These are phyloP conservation scores for Hoplodrina blanda DNA, from an alignment of 2,888 invertebrate genomes.

Conservation along the genomic window DNA sequence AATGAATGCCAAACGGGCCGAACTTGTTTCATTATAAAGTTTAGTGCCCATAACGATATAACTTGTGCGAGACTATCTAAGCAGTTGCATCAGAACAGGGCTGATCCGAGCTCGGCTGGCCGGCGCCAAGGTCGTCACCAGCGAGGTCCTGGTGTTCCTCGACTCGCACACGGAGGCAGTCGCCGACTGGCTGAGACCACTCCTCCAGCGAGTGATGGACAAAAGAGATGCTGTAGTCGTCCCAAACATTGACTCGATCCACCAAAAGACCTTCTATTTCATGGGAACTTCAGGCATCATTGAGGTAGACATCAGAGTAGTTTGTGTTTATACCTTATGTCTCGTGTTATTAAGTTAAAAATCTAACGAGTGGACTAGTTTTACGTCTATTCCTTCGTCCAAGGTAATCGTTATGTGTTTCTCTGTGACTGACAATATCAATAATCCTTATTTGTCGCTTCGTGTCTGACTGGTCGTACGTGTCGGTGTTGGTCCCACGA, in stretches of 20 bases:
- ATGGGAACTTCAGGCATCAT: slow-evolving; percentile 20
- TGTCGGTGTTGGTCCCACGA: slow-evolving; percentile 4
- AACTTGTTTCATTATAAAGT: no score
- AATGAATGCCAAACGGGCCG: no score
- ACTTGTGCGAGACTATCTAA: no score
- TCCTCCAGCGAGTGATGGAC: slow-evolving; percentile 34
- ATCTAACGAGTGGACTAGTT: neutral
- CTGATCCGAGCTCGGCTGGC: slow-evolving; percentile 45
- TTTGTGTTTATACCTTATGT: slow-evolving; percentile 1
- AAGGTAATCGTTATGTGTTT: slow-evolving; percentile 12
- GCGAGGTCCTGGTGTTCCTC: slow-evolving; percentile 40
- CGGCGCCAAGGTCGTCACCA: slow-evolving; percentile 26
- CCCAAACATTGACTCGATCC: slow-evolving; percentile 43
- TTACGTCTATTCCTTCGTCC: slow-evolving; percentile 2
- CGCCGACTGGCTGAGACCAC: slow-evolving; percentile 42
- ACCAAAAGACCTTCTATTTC: slow-evolving; percentile 16
- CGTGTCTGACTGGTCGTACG: neutral
- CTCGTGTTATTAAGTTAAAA: slow-evolving; percentile 27
- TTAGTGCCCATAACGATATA: no score
- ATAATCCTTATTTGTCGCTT: neutral
- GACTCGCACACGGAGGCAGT: slow-evolving; percentile 36
- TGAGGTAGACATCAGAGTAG: slow-evolving; percentile 35
- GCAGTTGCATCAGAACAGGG: slow-evolving; percentile 28
- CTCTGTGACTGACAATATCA: slow-evolving; percentile 10
- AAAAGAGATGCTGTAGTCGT: slow-evolving; percentile 30